These are phyloP conservation scores for Tenebrio molitor DNA, from an alignment of 1,140 invertebrate species.

Conservation along the genomic window DNA sequence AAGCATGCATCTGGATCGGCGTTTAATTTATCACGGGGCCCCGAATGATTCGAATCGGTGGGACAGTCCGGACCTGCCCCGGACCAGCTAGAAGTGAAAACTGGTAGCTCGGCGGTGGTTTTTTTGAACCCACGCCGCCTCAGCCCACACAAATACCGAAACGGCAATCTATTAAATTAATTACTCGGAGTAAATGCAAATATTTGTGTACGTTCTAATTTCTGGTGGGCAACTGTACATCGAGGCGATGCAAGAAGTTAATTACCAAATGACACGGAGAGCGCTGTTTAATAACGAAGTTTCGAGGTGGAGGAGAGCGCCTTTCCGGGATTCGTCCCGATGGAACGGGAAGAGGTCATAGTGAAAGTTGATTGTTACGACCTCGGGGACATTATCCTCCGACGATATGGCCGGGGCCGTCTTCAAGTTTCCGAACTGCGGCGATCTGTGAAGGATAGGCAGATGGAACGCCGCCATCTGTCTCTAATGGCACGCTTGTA, in stretches of 20 bases:
- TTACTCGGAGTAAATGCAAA: conserved; percentile 5
- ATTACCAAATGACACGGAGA: not conserved
- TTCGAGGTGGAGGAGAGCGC: not conserved
- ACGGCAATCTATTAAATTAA: conserved; percentile 19
- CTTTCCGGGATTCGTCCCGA: not conserved
- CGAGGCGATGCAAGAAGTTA: not conserved
- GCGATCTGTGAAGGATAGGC: conserved; percentile 26
- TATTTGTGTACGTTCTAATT: conserved; percentile 2
- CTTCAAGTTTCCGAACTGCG: conserved; percentile 23
- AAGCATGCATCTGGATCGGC: conserved; percentile 17
- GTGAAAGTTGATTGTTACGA: conserved; percentile 33
- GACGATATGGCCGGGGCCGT: conserved; percentile 15
- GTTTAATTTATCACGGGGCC: conserved; percentile 12
- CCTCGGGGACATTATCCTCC: conserved; percentile 23
- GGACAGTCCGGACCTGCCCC: too few species aligned
- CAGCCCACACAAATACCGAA: not conserved
- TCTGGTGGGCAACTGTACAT: too few species aligned
- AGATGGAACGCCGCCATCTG: conserved; percentile 34
- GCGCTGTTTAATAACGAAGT: conserved; percentile 5
- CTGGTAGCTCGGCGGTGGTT: not conserved
- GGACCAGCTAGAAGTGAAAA: too few species aligned
- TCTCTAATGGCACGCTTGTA: conserved; percentile 38
- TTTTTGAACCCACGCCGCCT: not conserved
- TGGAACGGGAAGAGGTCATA: conserved; percentile 14
- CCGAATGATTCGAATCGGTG: too few species aligned